A percentile compares a stretch with the other conserved stretches of the same genome.
Conservation (phyloP, 2,888 invertebrate genomes). For the Stomorhina lunata region DNA sequence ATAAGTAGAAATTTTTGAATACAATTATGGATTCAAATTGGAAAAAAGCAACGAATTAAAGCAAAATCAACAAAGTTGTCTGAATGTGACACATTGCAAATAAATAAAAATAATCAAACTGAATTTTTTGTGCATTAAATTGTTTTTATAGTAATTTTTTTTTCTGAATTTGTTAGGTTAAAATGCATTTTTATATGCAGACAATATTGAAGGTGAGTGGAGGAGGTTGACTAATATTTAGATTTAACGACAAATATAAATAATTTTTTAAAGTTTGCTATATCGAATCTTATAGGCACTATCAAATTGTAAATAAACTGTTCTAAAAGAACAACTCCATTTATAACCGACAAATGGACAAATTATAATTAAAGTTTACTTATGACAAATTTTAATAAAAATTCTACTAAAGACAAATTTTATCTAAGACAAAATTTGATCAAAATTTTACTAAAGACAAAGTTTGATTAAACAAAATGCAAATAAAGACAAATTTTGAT, state of each 20-base stretch:
- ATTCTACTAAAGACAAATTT: too few relatives aligned
- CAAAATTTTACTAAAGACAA: too few relatives aligned
- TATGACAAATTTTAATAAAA: too few relatives aligned
- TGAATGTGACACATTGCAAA: conserved; percentile 48
- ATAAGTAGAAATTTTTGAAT: conserved; percentile 27
- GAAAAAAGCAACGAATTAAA: conserved; percentile 12
- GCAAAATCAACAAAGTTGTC: conserved; percentile 54
- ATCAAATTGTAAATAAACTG: too few relatives aligned
- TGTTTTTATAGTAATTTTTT: neutral
- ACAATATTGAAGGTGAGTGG: neutral
- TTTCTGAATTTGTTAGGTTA: neutral
- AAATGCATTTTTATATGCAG: neutral
- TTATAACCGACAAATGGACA: too few relatives aligned
- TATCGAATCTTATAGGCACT: too few relatives aligned
- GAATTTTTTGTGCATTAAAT: conserved; percentile 21
- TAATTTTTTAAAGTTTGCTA: neutral
- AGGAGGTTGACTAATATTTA: neutral
- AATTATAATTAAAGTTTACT: too few relatives aligned
- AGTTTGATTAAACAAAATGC: too few relatives aligned
- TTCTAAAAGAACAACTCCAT: too few relatives aligned
- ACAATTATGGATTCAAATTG: conserved; percentile 38
- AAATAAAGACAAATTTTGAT: too few relatives aligned
- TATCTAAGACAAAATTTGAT: too few relatives aligned
- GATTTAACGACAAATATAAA: neutral
- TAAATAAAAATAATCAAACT: conserved; percentile 1